Evolutionary conservation across 2,113 vertebrate species (phyloP).

Genomic region (Phoxinus phoxinus): DNA sequence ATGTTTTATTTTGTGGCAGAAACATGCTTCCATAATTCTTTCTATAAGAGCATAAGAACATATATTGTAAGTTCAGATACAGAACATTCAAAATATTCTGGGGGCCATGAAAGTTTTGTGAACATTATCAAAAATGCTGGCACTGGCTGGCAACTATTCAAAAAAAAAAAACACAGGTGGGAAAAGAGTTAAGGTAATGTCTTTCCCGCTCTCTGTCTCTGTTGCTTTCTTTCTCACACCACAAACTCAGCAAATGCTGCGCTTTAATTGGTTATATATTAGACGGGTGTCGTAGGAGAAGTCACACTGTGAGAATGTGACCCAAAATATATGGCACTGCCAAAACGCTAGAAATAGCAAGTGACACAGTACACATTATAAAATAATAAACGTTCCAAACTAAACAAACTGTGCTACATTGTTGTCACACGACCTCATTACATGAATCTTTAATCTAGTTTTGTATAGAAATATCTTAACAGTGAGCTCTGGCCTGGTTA

Average conservation of each 20-base stretch:
- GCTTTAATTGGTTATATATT: conserved; percentile 6
- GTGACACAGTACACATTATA: conserved; percentile 20
- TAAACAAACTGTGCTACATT: conserved; percentile 7
- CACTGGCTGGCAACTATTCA: no score
- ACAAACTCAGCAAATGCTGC: background rate
- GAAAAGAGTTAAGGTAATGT: no score
- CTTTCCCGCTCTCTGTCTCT: background rate
- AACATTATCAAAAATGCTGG: no score
- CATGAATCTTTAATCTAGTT: conserved; percentile 3
- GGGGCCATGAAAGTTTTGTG: no score
- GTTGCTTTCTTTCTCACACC: background rate
- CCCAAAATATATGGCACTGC: background rate
- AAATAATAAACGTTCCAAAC: conserved; percentile 20
- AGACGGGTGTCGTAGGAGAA: background rate
- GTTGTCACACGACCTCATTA: background rate
- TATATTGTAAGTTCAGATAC: no score
- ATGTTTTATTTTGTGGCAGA: no score
- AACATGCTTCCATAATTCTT: no score
- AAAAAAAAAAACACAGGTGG: no score
- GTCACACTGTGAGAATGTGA: conserved; percentile 3
- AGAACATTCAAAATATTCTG: no score
- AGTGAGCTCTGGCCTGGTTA: background rate
- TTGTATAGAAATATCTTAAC: background rate
- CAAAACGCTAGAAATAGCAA: background rate
- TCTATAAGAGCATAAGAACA: no score